Conservation (phyloP, 2,113 vertebrate species). For the Hucho hucho region DNA sequence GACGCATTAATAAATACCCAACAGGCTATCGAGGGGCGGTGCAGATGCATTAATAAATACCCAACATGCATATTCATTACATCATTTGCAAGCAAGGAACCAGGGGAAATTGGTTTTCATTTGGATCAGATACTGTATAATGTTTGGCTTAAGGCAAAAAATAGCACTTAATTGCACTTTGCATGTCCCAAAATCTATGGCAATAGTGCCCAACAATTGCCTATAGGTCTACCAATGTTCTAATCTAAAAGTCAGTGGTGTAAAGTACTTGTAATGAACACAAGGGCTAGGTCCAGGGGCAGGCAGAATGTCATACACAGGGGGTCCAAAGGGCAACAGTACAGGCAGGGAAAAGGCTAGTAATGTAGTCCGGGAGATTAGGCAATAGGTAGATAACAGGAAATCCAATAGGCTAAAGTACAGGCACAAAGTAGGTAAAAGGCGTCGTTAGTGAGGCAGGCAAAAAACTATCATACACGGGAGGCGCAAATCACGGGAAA, state of each 20-base stretch:
- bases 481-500: too few species aligned
- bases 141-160: not conserved
- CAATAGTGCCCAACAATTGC: not conserved
- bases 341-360: too few species aligned
- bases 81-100: constrained; percentile 21
- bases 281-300: too few species aligned
- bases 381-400: too few species aligned
- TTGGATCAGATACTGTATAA: constrained; percentile 12
- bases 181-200: not conserved
- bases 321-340: too few species aligned
- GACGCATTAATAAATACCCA: not conserved
- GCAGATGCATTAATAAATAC: constrained; percentile 3
- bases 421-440: too few species aligned
- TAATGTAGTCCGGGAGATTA: too few species aligned
- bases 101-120: constrained; percentile 23
- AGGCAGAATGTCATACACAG: too few species aligned
- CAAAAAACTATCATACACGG: too few species aligned
- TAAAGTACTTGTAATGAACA: too few species aligned
- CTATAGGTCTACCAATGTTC: not conserved
- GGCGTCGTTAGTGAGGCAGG: too few species aligned
- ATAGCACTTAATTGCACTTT: not conserved
- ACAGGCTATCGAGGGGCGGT: not conserved
- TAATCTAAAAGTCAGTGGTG: not conserved
- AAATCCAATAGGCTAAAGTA: too few species aligned
- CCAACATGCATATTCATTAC: constrained; percentile 31